These are phyloP conservation scores for Craseonycteris thonglongyai DNA, from an alignment of 2,113 vertebrate genomes.

Conservation along the genomic window DNA sequence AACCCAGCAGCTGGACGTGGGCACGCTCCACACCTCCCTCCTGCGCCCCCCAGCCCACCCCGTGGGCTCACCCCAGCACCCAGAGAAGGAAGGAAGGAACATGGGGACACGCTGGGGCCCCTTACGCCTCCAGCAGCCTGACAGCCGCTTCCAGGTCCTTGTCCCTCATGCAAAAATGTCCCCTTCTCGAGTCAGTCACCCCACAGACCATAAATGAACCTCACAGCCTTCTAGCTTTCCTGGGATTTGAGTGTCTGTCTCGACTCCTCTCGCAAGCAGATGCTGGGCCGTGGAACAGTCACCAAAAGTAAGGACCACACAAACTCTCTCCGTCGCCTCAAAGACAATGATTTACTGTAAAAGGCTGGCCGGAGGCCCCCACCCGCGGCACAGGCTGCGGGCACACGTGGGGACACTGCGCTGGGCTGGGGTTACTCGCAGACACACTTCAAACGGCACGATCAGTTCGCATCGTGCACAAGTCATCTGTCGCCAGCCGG, in stretches of 20 bases:
- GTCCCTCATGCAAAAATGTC: background rate
- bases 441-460: background rate
- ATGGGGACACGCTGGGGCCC: background rate
- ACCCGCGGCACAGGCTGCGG: background rate
- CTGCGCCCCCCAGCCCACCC: no score
- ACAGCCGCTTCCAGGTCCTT: fast-evolving
- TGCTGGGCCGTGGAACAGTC: background rate
- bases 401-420: background rate
- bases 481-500: background rate
- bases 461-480: background rate
- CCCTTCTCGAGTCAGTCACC: background rate
- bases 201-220: fast-evolving
- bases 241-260: background rate
- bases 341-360: no score
- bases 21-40: no score
- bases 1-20: background rate
- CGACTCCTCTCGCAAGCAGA: background rate
- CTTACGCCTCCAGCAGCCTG: background rate
- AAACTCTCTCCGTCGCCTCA: background rate
- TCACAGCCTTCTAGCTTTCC: fast-evolving
- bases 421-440: no score
- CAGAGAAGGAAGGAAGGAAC: no score
- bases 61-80: no score
- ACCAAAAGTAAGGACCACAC: background rate
- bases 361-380: background rate